Conservation (phyloP, 1,140 invertebrate genomes). For the Cydia fagiglandana region DNA sequence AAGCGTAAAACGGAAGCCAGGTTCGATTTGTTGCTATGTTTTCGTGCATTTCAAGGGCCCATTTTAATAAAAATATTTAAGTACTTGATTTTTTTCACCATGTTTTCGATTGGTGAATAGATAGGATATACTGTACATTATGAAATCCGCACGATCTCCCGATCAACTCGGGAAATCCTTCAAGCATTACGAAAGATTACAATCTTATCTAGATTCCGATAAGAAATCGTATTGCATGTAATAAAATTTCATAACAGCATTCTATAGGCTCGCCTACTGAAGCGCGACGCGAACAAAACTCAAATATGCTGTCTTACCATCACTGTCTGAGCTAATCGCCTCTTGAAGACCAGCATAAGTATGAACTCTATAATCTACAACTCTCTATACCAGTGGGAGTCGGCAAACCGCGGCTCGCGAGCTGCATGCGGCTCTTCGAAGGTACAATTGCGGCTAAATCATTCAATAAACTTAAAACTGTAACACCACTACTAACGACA, state of each 20-base stretch:
- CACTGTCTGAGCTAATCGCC: neutral
- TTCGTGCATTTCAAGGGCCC: too few species aligned
- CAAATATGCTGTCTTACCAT: neutral
- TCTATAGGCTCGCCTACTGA: slow-evolving; percentile 13
- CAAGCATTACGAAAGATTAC: slow-evolving; percentile 4
- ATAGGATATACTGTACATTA: too few species aligned
- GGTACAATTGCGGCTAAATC: too few species aligned
- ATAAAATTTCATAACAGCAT: neutral
- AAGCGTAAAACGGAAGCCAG: neutral
- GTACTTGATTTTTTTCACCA: too few species aligned
- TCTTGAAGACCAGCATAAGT: neutral
- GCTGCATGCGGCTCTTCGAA: too few species aligned
- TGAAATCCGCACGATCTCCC: neutral
- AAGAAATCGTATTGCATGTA: neutral
- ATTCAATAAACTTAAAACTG: too few species aligned
- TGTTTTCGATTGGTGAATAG: too few species aligned
- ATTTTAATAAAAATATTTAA: too few species aligned
- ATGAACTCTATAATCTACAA: too few species aligned
- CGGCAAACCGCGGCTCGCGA: too few species aligned
- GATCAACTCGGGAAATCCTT: neutral
- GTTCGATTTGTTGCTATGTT: neutral
- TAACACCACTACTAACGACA: too few species aligned
- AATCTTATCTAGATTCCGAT: slow-evolving; percentile 18
- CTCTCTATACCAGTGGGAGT: too few species aligned
- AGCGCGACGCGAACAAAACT: neutral